phyloP scores from a whole-genome alignment of 1,140 invertebrate genomes.

The Drosophila kohkoa region DNA sequence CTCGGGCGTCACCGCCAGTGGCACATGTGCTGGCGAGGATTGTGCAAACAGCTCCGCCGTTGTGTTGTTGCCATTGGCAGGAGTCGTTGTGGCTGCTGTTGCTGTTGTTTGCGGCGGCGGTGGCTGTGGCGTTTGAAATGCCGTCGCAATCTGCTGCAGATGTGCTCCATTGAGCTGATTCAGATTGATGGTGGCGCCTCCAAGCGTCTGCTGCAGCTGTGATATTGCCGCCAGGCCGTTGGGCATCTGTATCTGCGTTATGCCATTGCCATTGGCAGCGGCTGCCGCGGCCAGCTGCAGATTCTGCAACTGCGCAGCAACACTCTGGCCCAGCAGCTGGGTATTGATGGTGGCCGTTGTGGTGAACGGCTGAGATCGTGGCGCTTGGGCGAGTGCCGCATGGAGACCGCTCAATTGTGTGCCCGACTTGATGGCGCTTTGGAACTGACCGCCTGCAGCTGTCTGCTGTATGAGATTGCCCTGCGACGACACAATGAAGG shows the following conservation, averaged over 20 bases:
- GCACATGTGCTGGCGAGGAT: conserved; percentile 71
- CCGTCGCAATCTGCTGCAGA: conserved; percentile 79
- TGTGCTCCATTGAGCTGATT: conserved; percentile 80
- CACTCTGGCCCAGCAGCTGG: conserved; percentile 77
- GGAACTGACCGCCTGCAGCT: conserved; percentile 72
- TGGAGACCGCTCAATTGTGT: conserved; percentile 80
- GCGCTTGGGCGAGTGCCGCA: conserved; percentile 77
- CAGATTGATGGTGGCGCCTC: conserved; percentile 79
- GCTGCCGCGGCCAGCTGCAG: conserved; percentile 77
- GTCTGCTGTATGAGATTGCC: conserved; percentile 84
- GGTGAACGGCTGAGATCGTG: conserved; percentile 83
- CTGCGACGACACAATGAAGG: conserved; percentile 84
- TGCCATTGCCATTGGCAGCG: conserved; percentile 64
- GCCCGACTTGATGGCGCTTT: conserved; percentile 66
- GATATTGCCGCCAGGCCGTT: conserved; percentile 81
- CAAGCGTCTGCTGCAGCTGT: conserved; percentile 79
- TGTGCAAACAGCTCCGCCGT: conserved; percentile 72
- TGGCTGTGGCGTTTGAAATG: conserved; percentile 79
- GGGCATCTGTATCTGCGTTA: conserved; percentile 84
- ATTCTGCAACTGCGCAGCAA: conserved; percentile 81
- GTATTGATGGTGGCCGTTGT: conserved; percentile 82
- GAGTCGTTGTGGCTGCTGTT: conserved; percentile 11
- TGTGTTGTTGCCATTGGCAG: conserved; percentile 21
- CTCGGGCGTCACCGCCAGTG: conserved; percentile 72
- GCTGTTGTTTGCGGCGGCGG: conserved; percentile 41